Conservation (phyloP, 2,113 vertebrate species). For the Ia io region DNA sequence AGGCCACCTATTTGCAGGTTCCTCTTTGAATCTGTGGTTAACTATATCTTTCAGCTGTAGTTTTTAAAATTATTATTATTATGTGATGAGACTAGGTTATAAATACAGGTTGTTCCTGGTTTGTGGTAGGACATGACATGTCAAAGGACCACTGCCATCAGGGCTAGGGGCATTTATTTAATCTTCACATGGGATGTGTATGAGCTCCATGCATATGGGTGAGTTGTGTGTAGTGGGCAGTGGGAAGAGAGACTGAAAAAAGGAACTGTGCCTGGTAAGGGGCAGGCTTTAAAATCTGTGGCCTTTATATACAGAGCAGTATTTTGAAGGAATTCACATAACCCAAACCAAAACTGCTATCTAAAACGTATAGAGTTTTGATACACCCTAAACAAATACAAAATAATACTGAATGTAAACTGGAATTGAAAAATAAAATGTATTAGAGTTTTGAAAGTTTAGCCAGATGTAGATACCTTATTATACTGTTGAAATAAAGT, state of each 20-base stretch:
- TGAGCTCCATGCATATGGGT: not conserved
- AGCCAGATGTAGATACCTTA: not conserved
- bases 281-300: not conserved
- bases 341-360: not conserved
- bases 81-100: constrained; percentile 25
- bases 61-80: not conserved
- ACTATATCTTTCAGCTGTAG: not conserved
- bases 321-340: constrained; percentile 27
- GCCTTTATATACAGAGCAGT: not conserved
- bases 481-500: constrained; percentile 21
- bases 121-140: not conserved
- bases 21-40: constrained; percentile 20
- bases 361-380: not conserved
- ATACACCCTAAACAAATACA: not conserved
- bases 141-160: not conserved
- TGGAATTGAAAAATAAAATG: not conserved
- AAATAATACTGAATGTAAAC: not conserved
- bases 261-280: not conserved
- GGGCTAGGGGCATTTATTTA: not conserved
- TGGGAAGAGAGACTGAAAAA: not conserved
- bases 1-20: not conserved
- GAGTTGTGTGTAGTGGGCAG: not conserved
- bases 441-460: constrained; percentile 10
- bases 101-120: not conserved
- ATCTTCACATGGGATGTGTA: not conserved